These are phyloP conservation scores for Lindbergichthys nudifrons DNA, from an alignment of 2,797 vertebrate species.

Conservation along the genomic window DNA sequence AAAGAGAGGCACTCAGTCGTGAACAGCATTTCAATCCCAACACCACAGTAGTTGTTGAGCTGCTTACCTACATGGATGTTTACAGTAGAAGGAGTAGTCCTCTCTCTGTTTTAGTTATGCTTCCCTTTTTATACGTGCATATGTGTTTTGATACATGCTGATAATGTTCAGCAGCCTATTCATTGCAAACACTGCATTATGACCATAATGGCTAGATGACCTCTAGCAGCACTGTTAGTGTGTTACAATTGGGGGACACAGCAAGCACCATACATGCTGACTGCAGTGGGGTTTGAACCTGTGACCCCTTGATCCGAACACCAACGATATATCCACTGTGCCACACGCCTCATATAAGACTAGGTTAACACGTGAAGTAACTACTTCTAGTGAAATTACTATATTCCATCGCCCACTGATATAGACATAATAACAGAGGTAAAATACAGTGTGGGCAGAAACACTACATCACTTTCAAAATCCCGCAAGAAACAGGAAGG, in stretches of 20 bases:
- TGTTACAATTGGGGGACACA: slow-evolving; percentile 9
- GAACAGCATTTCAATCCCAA: slow-evolving; percentile 64
- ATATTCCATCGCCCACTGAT: not conserved
- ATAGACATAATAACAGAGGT: not conserved
- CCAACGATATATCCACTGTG: too few species aligned
- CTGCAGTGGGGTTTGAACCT: too few species aligned
- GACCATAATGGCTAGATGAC: not conserved
- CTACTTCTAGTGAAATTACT: slow-evolving; percentile 3
- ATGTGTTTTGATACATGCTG: not conserved
- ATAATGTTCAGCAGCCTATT: slow-evolving; percentile 15
- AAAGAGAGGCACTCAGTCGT: slow-evolving; percentile 53
- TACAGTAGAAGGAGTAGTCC: slow-evolving; percentile 7
- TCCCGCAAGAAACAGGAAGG: not conserved
- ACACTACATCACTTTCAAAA: not conserved
- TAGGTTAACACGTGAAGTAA: slow-evolving; percentile 24
- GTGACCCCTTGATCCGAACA: too few species aligned
- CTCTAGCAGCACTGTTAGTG: slow-evolving; percentile 29
- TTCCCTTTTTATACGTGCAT: not conserved
- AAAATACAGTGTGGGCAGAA: slow-evolving; percentile 1
- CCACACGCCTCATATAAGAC: too few species aligned
- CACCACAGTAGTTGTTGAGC: slow-evolving; percentile 41
- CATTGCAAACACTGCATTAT: slow-evolving; percentile 12
- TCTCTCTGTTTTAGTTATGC: not conserved
- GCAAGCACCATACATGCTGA: too few species aligned
- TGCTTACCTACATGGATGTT: slow-evolving; percentile 43